Conservation (phyloP, 2,888 invertebrate species). For the Cyclophora punctaria region DNA sequence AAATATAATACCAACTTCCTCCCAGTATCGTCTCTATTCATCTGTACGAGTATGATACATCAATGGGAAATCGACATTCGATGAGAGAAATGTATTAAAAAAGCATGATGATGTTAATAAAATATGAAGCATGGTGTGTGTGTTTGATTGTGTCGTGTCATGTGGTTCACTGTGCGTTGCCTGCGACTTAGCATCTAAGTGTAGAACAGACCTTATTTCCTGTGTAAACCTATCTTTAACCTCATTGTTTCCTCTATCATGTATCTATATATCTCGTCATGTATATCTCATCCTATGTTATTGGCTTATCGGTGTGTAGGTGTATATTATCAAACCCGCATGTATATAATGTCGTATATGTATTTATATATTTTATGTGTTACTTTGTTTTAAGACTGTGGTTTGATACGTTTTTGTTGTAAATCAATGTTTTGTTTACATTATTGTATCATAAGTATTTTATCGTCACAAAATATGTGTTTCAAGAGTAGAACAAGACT, state of each 20-base stretch:
- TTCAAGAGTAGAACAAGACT: no score
- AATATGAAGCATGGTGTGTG: slow-evolving; percentile 29
- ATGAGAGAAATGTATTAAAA: not conserved
- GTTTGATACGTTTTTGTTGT: no score
- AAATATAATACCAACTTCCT: no score
- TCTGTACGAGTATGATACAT: no score
- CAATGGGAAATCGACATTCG: no score
- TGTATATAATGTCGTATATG: not conserved
- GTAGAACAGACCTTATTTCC: slow-evolving; percentile 47
- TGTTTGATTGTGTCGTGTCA: slow-evolving; percentile 26
- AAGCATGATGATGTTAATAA: slow-evolving; percentile 15
- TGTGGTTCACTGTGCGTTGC: slow-evolving; percentile 59
- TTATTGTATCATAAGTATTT: no score
- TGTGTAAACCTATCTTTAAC: slow-evolving; percentile 21
- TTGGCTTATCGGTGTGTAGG: slow-evolving; percentile 36
- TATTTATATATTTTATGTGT: not conserved
- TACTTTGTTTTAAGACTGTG: not conserved
- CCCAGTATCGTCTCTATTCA: no score
- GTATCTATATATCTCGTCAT: not conserved
- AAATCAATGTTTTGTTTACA: no score
- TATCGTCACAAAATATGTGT: no score
- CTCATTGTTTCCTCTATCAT: slow-evolving; percentile 12
- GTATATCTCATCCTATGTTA: slow-evolving; percentile 16
- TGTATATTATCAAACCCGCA: slow-evolving; percentile 1
- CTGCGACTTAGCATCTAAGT: slow-evolving; percentile 63